Evolutionary conservation across 2,113 vertebrate genomes (phyloP).

Genomic region (Chaenocephalus aceratus): DNA sequence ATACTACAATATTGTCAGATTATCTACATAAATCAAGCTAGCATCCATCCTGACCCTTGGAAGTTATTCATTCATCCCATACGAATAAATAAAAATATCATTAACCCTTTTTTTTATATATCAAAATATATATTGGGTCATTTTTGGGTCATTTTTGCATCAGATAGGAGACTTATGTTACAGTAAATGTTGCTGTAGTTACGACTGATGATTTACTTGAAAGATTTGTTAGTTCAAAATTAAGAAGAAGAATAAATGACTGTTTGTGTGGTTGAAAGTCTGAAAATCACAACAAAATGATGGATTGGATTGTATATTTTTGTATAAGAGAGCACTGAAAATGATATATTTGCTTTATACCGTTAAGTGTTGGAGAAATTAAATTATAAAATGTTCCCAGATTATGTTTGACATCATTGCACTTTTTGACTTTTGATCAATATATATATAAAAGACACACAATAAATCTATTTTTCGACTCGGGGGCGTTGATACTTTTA

Average conservation of each 20-base stretch:
- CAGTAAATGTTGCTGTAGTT: conserved; percentile 2
- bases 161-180: not conserved
- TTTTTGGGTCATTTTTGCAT: conserved; percentile 9
- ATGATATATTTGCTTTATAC: conserved; percentile 65
- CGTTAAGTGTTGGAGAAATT: conserved; percentile 51
- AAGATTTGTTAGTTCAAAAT: conserved; percentile 39
- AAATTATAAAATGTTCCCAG: conserved; percentile 23
- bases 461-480: conserved; percentile 78
- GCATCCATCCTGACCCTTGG: not conserved
- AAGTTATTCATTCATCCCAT: not conserved
- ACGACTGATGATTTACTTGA: conserved; percentile 48
- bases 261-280: conserved; percentile 22
- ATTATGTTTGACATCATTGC: conserved; percentile 55
- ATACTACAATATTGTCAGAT: conserved; percentile 8
- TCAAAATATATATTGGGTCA: no score
- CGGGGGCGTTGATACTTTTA: conserved; percentile 57
- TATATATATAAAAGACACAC: conserved; percentile 43
- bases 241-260: not conserved
- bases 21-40: conserved; percentile 3
- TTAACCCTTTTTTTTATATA: conserved; percentile 6
- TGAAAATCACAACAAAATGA: conserved; percentile 44
- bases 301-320: conserved; percentile 75
- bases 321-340: conserved; percentile 70
- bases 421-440: conserved; percentile 49
- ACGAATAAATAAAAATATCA: conserved; percentile 13